phyloP scores from a whole-genome alignment of 2,797 vertebrate species.

The Myotis myotis region DNA sequence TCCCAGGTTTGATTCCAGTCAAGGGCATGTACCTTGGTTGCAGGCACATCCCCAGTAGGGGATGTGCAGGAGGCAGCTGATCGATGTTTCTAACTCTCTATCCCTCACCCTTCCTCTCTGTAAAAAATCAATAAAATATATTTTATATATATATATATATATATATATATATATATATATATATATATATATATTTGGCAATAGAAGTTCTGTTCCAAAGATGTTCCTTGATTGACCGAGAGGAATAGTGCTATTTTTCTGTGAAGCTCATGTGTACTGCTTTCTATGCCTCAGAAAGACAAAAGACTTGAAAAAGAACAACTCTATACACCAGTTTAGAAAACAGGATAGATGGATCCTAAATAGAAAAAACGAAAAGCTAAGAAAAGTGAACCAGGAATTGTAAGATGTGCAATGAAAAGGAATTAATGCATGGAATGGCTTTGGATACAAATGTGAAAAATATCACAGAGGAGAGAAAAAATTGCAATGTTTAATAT shows the following conservation, averaged over 20 bases:
- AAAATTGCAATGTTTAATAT: neutral
- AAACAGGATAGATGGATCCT: neutral
- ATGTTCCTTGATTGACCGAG: neutral
- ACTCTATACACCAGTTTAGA: neutral
- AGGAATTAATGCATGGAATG: neutral
- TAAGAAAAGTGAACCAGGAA: neutral
- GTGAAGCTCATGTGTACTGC: rapidly evolving
- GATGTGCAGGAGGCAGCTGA: too few relatives aligned
- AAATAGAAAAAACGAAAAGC: neutral
- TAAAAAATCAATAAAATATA: too few relatives aligned
- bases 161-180: too few relatives aligned
- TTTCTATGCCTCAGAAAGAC: neutral
- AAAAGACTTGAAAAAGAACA: neutral
- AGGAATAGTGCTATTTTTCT: neutral
- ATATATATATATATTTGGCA: neutral
- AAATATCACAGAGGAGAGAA: neutral
- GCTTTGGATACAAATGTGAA: neutral
- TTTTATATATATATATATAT: too few relatives aligned
- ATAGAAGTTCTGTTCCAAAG: neutral
- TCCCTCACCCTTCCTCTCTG: too few relatives aligned
- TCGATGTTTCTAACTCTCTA: too few relatives aligned
- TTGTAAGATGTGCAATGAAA: neutral
- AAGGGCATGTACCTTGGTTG: too few relatives aligned
- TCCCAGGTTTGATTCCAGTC: too few relatives aligned
- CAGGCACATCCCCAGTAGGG: too few relatives aligned